Percentiles rank a stretch among this genome's conserved stretches.
These are phyloP conservation scores for Papilio xuthus DNA, from an alignment of 1,140 invertebrate genomes.

Conservation along the genomic window DNA sequence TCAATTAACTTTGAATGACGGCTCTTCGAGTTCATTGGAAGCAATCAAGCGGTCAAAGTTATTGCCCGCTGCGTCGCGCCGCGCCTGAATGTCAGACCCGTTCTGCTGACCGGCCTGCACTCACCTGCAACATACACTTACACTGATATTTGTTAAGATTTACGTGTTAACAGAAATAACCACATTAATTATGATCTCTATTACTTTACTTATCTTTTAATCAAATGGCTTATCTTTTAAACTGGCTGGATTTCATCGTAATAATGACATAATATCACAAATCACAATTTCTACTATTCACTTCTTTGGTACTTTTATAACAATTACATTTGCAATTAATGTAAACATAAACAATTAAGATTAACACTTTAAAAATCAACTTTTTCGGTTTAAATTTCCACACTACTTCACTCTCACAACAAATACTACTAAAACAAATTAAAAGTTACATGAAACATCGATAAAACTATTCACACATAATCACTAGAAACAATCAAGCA, in stretches of 20 bases:
- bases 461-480: neutral
- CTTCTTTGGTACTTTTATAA: neutral
- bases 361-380: neutral
- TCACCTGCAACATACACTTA: neutral
- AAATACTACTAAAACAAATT: neutral
- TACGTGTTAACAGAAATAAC: neutral
- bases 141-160: neutral
- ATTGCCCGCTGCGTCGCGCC: neutral
- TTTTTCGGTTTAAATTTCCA: neutral
- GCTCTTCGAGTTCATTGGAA: constrained; percentile 3
- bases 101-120: neutral
- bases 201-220: too few species aligned
- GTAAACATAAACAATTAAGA: neutral
- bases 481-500: neutral
- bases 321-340: neutral
- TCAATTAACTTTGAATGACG: constrained; percentile 13
- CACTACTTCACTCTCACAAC: neutral
- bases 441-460: neutral
- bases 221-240: too few species aligned
- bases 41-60: constrained; percentile 25
- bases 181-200: too few species aligned
- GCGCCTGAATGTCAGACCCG: constrained; percentile 2
- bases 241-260: neutral
- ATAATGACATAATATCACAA: neutral
- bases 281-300: neutral